Conservation (phyloP, 1,140 invertebrate genomes). For the Drosophila rufa region DNA sequence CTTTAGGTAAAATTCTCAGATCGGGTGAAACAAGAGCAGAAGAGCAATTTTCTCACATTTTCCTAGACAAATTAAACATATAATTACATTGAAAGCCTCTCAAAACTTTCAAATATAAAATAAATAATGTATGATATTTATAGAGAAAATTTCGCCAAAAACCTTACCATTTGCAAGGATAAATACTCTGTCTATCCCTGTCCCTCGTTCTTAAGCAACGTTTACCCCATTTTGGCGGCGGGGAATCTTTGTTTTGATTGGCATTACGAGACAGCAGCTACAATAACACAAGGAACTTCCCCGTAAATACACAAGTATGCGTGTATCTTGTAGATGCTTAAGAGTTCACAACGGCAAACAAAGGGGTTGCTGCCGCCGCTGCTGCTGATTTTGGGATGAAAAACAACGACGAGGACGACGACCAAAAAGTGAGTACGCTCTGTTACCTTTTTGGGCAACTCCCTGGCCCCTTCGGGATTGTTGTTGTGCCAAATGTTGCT, state of each 20-base stretch:
- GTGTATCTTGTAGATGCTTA: slow-evolving; percentile 22
- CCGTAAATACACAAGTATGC: slow-evolving; percentile 17
- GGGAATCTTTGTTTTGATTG: slow-evolving; percentile 65
- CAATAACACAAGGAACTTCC: slow-evolving; percentile 16
- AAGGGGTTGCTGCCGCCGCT: slow-evolving; percentile 17
- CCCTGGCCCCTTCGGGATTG: slow-evolving; percentile 7
- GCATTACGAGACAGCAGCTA: slow-evolving; percentile 53
- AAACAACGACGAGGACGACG: slow-evolving; percentile 1
- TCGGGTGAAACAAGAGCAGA: background rate
- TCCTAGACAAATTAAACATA: too few relatives aligned
- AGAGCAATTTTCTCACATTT: background rate
- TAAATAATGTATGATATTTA: background rate
- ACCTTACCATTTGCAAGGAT: background rate
- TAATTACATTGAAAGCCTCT: too few relatives aligned
- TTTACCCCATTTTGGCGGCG: slow-evolving; percentile 22
- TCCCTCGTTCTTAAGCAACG: background rate
- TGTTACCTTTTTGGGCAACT: slow-evolving; percentile 61
- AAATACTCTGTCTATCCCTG: background rate
- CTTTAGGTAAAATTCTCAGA: background rate
- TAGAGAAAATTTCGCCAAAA: background rate
- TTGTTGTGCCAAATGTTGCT: slow-evolving; percentile 41
- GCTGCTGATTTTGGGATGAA: background rate
- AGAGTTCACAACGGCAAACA: background rate
- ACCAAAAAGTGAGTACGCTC: slow-evolving; percentile 52
- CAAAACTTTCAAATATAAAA: background rate